A percentile compares a stretch with the other conserved stretches of the same genome.
Evolutionary conservation across 2,797 vertebrate species (phyloP).

Genomic region (Sebastes cheni): DNA sequence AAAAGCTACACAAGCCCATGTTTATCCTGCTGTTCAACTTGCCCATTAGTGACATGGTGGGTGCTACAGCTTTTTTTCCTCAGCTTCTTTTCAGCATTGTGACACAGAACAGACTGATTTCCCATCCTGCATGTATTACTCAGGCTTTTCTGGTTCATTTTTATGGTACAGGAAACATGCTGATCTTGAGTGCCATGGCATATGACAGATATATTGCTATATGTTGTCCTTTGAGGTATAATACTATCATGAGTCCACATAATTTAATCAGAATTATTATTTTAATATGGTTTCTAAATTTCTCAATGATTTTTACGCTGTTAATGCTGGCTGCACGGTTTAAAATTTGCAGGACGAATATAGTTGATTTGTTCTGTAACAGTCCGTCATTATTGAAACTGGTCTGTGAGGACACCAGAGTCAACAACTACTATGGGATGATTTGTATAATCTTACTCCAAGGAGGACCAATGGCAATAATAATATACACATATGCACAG

Average conservation of each 20-base stretch:
- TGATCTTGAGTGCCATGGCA: constrained; percentile 82
- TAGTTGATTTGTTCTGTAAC: constrained; percentile 78
- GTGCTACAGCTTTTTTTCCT: constrained; percentile 74
- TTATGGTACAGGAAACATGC: constrained; percentile 71
- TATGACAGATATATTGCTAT: constrained; percentile 83
- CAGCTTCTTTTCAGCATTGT: constrained; percentile 66
- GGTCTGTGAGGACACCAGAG: constrained; percentile 68
- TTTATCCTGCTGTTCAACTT: constrained; percentile 76
- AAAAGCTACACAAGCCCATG: constrained; percentile 78
- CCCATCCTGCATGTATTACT: constrained; percentile 62
- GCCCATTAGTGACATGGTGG: constrained; percentile 72
- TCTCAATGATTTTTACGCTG: constrained; percentile 17
- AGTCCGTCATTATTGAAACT: constrained; percentile 75
- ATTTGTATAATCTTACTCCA: neutral
- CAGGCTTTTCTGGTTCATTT: constrained; percentile 79
- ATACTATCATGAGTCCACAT: constrained; percentile 65
- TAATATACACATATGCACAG: constrained; percentile 83
- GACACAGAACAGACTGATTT: constrained; percentile 68
- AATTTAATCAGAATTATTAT: constrained; percentile 56
- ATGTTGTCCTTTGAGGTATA: constrained; percentile 79
- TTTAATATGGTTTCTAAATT: constrained; percentile 48
- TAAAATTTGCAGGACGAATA: constrained; percentile 59
- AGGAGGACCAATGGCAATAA: constrained; percentile 62
- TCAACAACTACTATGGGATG: constrained; percentile 77
- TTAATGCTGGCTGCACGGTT: constrained; percentile 31